Conservation (phyloP, 2,113 vertebrate genomes). For the Colaptes auratus region DNA sequence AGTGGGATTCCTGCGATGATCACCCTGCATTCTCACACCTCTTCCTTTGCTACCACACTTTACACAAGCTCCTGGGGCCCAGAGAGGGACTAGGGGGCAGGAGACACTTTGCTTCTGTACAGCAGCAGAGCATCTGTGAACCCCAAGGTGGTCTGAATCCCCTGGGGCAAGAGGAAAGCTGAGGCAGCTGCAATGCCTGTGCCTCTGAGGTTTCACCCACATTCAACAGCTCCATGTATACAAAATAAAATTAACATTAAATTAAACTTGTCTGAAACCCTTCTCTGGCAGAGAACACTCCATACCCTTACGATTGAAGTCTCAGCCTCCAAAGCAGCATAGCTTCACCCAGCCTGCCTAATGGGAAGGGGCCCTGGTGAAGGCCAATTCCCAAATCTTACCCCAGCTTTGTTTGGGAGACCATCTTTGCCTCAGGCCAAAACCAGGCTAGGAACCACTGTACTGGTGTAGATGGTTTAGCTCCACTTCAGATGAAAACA, state of each 20-base stretch:
- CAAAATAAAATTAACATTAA: conserved; percentile 31
- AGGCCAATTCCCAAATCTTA: background rate
- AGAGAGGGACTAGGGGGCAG: background rate
- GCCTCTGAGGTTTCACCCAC: background rate
- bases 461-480: background rate
- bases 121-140: background rate
- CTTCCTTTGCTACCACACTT: background rate
- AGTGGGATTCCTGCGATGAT: background rate
- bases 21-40: background rate
- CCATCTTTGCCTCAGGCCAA: background rate
- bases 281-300: background rate
- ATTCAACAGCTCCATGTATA: background rate
- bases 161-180: background rate
- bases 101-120: background rate
- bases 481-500: background rate
- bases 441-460: background rate
- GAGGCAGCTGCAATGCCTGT: background rate
- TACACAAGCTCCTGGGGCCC: accelerated
- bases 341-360: background rate
- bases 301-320: background rate
- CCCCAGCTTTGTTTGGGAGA: background rate
- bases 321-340: background rate
- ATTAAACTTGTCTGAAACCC: conserved; percentile 5
- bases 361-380: background rate
- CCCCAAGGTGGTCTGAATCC: background rate